Percentiles rank a stretch among this genome's conserved stretches.
These are phyloP conservation scores for Psephotus haematonotus DNA, from an alignment of 2,113 vertebrate genomes.

Conservation along the genomic window DNA sequence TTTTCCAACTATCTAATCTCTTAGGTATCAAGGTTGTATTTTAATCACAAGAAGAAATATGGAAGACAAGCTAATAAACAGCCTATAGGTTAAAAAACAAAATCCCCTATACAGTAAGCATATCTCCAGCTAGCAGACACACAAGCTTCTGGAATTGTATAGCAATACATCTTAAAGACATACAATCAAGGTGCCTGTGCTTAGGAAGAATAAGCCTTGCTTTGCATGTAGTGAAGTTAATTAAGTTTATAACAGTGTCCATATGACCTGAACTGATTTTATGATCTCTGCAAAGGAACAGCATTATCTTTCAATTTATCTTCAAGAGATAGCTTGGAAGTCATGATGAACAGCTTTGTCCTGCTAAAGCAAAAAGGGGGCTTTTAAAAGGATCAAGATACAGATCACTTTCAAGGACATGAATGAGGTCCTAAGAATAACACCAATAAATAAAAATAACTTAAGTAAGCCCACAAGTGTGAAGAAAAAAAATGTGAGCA, in stretches of 20 bases:
- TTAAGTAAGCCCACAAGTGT: not conserved
- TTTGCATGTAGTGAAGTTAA: not conserved
- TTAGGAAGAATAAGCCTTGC: not conserved
- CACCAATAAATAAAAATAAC: not conserved
- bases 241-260: not conserved
- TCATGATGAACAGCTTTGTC: not conserved
- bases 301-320: not conserved
- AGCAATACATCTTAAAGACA: not conserved
- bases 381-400: not conserved
- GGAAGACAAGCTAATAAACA: not conserved
- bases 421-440: not conserved
- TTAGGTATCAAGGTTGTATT: not conserved
- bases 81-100: not conserved
- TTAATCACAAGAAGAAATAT: not conserved
- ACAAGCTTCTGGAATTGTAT: not conserved
- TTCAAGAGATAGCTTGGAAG: not conserved
- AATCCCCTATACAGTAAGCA: accelerated
- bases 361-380: not conserved
- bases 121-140: not conserved
- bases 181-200: not conserved
- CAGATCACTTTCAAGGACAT: not conserved
- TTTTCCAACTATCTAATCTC: not conserved
- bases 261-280: not conserved
- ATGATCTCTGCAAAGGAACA: not conserved
- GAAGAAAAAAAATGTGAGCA: not conserved